Conservation (phyloP, 2,888 invertebrate genomes). For the Tipula helvola region DNA sequence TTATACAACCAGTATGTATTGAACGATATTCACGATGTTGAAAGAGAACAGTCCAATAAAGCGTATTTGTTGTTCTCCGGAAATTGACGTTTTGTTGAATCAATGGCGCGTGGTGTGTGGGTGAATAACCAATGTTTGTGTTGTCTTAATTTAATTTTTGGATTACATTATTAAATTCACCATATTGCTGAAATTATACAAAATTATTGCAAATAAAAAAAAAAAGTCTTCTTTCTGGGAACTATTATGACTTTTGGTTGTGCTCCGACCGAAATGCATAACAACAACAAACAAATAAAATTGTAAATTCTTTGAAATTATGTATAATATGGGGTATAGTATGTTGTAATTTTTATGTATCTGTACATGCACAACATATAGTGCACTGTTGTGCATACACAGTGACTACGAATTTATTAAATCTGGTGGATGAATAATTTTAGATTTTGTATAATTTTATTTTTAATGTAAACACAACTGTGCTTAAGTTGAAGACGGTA, state of each 20-base stretch:
- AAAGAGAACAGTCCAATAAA: neutral
- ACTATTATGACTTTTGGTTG: neutral
- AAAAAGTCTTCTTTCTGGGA: neutral
- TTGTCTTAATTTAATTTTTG: neutral
- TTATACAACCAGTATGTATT: neutral
- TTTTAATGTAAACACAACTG: neutral
- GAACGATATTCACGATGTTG: neutral
- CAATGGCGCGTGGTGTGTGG: neutral
- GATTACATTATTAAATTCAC: neutral
- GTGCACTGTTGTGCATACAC: neutral
- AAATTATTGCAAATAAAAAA: neutral
- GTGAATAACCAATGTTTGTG: neutral
- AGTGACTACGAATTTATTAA: neutral
- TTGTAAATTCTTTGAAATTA: neutral
- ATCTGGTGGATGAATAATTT: neutral
- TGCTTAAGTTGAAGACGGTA: neutral
- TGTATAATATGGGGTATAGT: too few species aligned
- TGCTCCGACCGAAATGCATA: neutral
- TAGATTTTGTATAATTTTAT: neutral
- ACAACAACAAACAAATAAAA: neutral
- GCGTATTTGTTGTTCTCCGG: neutral
- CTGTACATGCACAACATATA: too few species aligned
- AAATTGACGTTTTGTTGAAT: neutral
- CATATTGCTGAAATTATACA: neutral
- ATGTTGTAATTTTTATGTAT: too few species aligned